Percentiles rank a stretch among this genome's conserved stretches.
Evolutionary conservation across 2,113 vertebrate species (phyloP).

Genomic region (Perca fluviatilis): DNA sequence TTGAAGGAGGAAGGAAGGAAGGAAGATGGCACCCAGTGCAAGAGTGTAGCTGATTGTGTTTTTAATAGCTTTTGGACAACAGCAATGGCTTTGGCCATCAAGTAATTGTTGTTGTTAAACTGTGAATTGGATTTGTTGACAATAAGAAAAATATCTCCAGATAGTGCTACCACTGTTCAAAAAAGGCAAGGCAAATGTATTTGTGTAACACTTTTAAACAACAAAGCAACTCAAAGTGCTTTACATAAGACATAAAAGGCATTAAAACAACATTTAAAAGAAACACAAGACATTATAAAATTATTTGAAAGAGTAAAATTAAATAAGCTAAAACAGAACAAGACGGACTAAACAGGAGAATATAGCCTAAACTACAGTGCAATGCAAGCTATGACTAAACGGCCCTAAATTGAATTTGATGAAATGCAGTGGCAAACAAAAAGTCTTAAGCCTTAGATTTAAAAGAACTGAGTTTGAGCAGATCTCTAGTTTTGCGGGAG

Average conservation of each 20-base stretch:
- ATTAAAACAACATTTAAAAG: background rate
- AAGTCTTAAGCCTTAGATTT: background rate
- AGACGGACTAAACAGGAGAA: background rate
- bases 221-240: background rate
- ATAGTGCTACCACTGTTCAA: background rate
- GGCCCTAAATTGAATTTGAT: background rate
- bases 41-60: background rate
- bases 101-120: background rate
- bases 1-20: background rate
- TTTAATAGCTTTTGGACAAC: background rate
- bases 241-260: background rate
- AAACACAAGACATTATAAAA: background rate
- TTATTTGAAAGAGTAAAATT: background rate
- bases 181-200: background rate
- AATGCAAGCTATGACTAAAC: background rate
- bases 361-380: too few relatives aligned
- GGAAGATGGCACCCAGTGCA: background rate
- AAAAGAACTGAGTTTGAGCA: background rate
- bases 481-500: background rate
- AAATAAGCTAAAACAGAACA: too few relatives aligned
- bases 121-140: constrained; percentile 5
- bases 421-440: background rate
- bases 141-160: constrained; percentile 1
- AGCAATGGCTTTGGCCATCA: background rate
- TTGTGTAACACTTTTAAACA: background rate